These are phyloP conservation scores for Paracentrotus lividus DNA, from an alignment of 53 echinoderm and acorn worm species.

Conservation along the genomic window DNA sequence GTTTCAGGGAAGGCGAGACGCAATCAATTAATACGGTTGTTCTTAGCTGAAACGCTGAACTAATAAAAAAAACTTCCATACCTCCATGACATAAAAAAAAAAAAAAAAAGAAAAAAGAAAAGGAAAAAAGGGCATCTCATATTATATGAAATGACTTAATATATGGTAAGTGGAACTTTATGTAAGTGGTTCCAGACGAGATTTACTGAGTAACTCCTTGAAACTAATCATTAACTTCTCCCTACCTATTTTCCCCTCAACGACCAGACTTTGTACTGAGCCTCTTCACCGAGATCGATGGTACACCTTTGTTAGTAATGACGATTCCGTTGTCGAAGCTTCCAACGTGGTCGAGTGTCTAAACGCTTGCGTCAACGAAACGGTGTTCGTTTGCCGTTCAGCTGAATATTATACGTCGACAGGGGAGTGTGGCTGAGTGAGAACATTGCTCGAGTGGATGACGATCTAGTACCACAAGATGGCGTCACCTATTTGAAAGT, in stretches of 20 bases:
- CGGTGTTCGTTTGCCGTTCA: conserved; percentile 36
- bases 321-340: neutral
- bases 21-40: too few species aligned
- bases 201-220: too few species aligned
- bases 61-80: too few species aligned
- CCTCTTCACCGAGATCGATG: conserved; percentile 30
- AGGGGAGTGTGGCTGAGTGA: conserved; percentile 61
- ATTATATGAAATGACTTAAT: too few species aligned
- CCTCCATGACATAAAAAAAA: too few species aligned
- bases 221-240: too few species aligned
- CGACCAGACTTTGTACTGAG: neutral
- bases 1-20: too few species aligned
- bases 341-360: conserved; percentile 25
- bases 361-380: conserved; percentile 24
- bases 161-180: too few species aligned
- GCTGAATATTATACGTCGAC: conserved; percentile 5
- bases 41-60: too few species aligned
- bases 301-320: conserved; percentile 1
- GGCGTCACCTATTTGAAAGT: conserved; percentile 38
- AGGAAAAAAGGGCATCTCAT: too few species aligned
- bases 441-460: neutral
- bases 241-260: neutral
- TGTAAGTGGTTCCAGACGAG: too few species aligned
- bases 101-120: too few species aligned
- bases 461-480: conserved; percentile 1